These are phyloP conservation scores for Neopipo cinnamomea DNA, from an alignment of 2,113 vertebrate genomes.

Conservation along the genomic window DNA sequence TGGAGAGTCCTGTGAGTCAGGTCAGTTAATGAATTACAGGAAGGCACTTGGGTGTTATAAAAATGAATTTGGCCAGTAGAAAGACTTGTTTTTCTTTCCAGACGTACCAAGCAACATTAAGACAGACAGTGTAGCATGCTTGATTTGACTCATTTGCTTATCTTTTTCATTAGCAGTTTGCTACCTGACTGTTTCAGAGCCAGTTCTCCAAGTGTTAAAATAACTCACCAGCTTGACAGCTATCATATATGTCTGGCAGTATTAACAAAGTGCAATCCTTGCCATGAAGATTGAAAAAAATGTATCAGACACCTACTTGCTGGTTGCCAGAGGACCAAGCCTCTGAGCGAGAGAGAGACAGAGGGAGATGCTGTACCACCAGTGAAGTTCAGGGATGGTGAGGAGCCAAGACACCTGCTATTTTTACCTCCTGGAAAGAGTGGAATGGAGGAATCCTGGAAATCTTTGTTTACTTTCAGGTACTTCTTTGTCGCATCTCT, in stretches of 20 bases:
- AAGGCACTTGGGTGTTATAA: not conserved
- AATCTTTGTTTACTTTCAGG: not conserved
- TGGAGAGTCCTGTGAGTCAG: not conserved
- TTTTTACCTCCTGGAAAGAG: not conserved
- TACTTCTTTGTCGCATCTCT: not conserved
- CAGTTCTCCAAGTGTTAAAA: constrained; percentile 59
- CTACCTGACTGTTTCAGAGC: constrained; percentile 61
- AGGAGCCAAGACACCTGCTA: not conserved
- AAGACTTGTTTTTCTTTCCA: not conserved
- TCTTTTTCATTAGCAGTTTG: constrained; percentile 56
- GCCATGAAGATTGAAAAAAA: constrained; percentile 51
- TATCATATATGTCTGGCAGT: constrained; percentile 60
- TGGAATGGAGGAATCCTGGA: not conserved
- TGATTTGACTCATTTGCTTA: constrained; percentile 34
- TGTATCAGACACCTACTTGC: constrained; percentile 44
- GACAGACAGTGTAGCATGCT: not conserved
- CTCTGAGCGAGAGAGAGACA: constrained; percentile 52
- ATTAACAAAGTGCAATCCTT: constrained; percentile 55
- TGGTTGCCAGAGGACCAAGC: constrained; percentile 56
- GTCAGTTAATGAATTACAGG: not conserved
- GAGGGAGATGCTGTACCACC: not conserved
- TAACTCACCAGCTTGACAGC: constrained; percentile 56
- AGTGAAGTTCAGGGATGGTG: not conserved
- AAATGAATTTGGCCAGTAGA: not conserved
- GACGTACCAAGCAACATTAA: not conserved